Percentiles rank a stretch among this genome's conserved stretches.
Evolutionary conservation across 2,113 vertebrate genomes (phyloP).

Genomic region (Gracilinanus agilis): DNA sequence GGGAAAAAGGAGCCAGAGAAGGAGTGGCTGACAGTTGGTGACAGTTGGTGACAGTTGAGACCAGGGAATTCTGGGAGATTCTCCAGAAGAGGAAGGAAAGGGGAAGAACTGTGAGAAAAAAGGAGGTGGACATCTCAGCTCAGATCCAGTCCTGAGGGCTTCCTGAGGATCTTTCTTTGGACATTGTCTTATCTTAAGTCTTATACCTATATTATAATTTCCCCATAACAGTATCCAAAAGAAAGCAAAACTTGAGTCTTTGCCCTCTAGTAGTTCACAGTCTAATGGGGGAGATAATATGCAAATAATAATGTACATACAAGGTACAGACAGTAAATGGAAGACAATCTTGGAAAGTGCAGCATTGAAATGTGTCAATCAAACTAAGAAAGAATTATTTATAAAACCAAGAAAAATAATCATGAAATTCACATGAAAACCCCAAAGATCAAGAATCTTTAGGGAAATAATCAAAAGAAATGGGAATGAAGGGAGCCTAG

Average conservation of each 20-base stretch:
- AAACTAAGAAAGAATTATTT: neutral
- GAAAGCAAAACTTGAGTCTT: neutral
- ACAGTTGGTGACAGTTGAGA: too few relatives aligned
- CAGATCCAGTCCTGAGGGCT: too few relatives aligned
- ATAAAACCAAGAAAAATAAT: neutral
- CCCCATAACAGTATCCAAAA: too few relatives aligned
- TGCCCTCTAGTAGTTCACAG: neutral
- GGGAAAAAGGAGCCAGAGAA: too few relatives aligned
- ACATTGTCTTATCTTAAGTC: too few relatives aligned
- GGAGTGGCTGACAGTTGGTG: too few relatives aligned
- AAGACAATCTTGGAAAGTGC: neutral
- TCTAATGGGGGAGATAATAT: neutral
- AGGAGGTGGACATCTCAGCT: too few relatives aligned
- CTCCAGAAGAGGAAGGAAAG: too few relatives aligned
- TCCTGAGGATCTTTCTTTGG: too few relatives aligned
- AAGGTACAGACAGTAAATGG: neutral
- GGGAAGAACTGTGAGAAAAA: too few relatives aligned
- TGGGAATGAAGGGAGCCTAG: neutral
- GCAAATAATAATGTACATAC: neutral
- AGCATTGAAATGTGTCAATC: neutral
- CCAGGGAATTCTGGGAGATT: too few relatives aligned
- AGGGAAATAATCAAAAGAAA: neutral
- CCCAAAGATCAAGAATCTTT: neutral
- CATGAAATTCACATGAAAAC: neutral
- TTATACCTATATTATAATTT: too few relatives aligned